Evolutionary conservation across 2,113 vertebrate species (phyloP).

Genomic region (Festucalex cinctus): DNA sequence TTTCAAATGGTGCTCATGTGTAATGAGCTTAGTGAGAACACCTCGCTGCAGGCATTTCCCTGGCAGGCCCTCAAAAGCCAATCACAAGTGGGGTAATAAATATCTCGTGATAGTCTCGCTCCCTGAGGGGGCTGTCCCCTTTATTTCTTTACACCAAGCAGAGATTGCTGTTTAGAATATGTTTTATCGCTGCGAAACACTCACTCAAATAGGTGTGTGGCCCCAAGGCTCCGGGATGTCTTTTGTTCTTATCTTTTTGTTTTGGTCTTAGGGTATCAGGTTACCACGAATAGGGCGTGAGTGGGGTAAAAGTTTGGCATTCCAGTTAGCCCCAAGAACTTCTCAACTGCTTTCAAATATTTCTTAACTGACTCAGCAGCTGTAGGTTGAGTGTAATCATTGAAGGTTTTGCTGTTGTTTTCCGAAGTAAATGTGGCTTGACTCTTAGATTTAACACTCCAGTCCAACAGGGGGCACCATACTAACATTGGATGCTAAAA

Average conservation of each 20-base stretch:
- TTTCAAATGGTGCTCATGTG: neutral
- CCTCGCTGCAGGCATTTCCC: conserved; percentile 44
- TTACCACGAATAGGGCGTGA: conserved; percentile 8
- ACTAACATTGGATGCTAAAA: neutral
- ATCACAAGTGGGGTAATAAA: conserved; percentile 41
- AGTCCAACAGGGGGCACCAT: neutral
- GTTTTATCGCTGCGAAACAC: conserved; percentile 4
- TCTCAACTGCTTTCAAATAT: conserved; percentile 16
- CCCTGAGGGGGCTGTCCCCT: neutral
- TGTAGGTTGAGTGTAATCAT: conserved; percentile 58
- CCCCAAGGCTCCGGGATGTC: conserved; percentile 35
- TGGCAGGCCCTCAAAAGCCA: conserved; percentile 38
- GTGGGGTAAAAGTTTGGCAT: conserved; percentile 27
- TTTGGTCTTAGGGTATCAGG: conserved; percentile 36
- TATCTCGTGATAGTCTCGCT: conserved; percentile 14
- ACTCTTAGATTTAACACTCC: neutral
- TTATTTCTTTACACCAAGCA: neutral
- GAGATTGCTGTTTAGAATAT: conserved; percentile 45
- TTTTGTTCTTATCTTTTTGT: conserved; percentile 4
- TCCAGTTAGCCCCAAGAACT: conserved; percentile 7
- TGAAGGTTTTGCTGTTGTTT: conserved; percentile 57
- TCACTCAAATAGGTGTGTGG: conserved; percentile 24
- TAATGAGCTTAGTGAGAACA: conserved; percentile 20
- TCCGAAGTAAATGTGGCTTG: conserved; percentile 43
- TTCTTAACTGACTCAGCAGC: conserved; percentile 65